These are phyloP conservation scores for Glaucomys volans DNA, from an alignment of 2,113 vertebrate genomes.

Conservation along the genomic window DNA sequence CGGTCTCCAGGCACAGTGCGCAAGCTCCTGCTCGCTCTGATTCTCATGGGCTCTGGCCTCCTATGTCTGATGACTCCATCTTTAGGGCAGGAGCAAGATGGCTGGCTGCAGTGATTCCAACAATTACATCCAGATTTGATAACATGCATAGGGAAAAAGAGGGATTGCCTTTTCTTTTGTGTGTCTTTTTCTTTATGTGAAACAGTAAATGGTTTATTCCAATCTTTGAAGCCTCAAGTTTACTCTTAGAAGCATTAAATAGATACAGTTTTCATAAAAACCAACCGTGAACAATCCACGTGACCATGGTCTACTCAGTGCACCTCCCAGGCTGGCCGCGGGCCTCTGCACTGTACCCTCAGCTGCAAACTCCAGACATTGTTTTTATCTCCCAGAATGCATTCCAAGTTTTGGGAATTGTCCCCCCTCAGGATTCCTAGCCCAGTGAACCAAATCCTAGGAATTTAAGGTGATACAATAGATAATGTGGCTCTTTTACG, in stretches of 20 bases:
- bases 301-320: neutral
- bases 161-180: neutral
- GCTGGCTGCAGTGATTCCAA: neutral
- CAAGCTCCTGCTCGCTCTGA: neutral
- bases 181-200: neutral
- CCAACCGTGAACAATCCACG: neutral
- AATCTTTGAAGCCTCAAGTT: neutral
- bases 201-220: neutral
- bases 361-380: neutral
- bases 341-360: neutral
- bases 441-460: neutral
- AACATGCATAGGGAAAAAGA: neutral
- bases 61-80: neutral
- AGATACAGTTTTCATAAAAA: neutral
- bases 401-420: neutral
- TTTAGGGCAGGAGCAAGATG: neutral
- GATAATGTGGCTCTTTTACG: neutral
- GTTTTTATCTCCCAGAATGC: neutral
- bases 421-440: neutral
- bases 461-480: neutral
- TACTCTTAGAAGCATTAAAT: conserved; percentile 8
- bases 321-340: neutral
- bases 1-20: neutral
- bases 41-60: neutral
- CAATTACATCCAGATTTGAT: neutral